Base-by-base conservation (phyloP, 2,888 invertebrate species). In the Eupeodes luniger region DNA sequence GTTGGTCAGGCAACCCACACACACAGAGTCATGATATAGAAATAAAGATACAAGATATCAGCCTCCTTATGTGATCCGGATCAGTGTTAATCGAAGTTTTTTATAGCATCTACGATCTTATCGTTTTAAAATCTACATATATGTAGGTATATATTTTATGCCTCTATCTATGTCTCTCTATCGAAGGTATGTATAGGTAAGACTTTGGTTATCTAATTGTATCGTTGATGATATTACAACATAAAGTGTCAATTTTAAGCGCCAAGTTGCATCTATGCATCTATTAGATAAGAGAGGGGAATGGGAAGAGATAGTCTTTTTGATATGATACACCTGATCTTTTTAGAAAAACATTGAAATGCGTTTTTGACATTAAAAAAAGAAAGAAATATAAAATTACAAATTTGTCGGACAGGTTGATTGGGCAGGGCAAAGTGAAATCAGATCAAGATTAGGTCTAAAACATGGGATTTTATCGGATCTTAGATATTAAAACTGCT, bases 91-190 rank as follows among this genome's bases (percentile, higher is more conserved):
- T 72, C 57, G 82, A 82, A 85, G 66, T 75, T 74, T 80, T 79
- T 85, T 85, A 85, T 80, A 69, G 74, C 82, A 85, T 53, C 19
- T 27, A 72, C 44, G 79, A 80, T 87, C 70, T 81, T 81, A 81
- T 85, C 85, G 80, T 64, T 36, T 9, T 40, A 40, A 27, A 27
- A 40, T 40, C 40, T 40, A 40, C 40, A 40, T 40, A 40, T 36
- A 5, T 5, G 1, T 40, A 40, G 53, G 51, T 49, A 3, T 27
- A 27, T 27, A 27, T 27, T 27, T 27, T 27, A 27, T 27, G 27
- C 27, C 27, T 27, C 27, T 27, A 27, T 27, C 27, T 27, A 27
- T 19, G 19, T 27, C 27, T 27, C 27, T 27, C 27, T 27, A 27
- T 27, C 3, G 27, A 27, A 3, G 2, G 27, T 27, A 11, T 53